Conservation (phyloP, 1,140 invertebrate genomes). For the Ditylenchus dipsaci region DNA sequence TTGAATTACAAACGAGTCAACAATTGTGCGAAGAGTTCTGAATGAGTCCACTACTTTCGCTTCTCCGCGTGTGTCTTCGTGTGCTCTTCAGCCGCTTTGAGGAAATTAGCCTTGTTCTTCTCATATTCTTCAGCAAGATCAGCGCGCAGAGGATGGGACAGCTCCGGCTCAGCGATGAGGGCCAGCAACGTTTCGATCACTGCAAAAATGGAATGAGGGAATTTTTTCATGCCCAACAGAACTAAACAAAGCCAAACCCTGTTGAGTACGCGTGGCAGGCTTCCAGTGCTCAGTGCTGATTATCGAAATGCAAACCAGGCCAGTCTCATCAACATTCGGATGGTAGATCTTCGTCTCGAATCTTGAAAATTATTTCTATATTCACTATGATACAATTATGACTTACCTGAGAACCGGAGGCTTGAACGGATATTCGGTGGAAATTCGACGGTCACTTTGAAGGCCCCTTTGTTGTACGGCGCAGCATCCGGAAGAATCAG, state of each 20-base stretch:
- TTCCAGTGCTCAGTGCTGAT: constrained; percentile 97
- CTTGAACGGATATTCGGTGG: constrained; percentile 98
- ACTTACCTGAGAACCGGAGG: constrained; percentile 81
- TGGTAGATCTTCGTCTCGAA: constrained; percentile 78
- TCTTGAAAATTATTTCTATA: too few relatives aligned
- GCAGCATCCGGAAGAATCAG: constrained; percentile 70
- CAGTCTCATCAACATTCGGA: constrained; percentile 98
- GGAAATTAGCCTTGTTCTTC: constrained; percentile 92
- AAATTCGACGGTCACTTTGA: constrained; percentile 94
- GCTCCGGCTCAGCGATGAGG: constrained; percentile 93
- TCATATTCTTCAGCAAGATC: constrained; percentile 93
- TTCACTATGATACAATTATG: too few relatives aligned
- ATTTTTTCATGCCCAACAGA: not conserved
- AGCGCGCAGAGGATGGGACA: constrained; percentile 88
- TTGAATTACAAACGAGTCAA: too few relatives aligned
- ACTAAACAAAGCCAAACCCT: constrained; percentile 68
- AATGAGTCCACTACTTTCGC: too few relatives aligned
- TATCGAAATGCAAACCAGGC: constrained; percentile 66
- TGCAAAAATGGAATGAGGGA: constrained; percentile 63
- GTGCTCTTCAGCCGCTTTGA: constrained; percentile 75
- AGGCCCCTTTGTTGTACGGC: constrained; percentile 98
- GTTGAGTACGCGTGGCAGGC: constrained; percentile 95
- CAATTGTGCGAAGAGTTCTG: too few relatives aligned
- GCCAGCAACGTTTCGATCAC: constrained; percentile 92
- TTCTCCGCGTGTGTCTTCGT: too few relatives aligned